These are phyloP conservation scores for Propithecus coquereli DNA, from an alignment of 2,113 vertebrate genomes.

Conservation along the genomic window DNA sequence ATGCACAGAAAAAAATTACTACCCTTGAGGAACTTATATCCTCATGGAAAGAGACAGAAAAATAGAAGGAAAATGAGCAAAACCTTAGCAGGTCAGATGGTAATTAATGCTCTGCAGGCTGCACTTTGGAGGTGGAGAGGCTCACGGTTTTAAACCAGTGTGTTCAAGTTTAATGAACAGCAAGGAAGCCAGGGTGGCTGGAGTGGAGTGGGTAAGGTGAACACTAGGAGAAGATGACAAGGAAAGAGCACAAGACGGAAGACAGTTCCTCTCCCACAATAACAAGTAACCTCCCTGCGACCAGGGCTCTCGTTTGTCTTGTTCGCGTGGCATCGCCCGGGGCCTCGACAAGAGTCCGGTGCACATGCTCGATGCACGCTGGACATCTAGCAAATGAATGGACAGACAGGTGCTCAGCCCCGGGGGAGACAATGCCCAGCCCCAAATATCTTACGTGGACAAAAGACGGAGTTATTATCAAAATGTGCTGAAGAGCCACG, in stretches of 20 bases:
- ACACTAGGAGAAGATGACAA: accelerated
- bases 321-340: too few species aligned
- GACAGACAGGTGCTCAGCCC: not conserved
- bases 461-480: not conserved
- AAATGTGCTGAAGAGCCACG: not conserved
- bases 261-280: accelerated
- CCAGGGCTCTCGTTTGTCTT: not conserved
- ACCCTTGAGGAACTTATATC: not conserved
- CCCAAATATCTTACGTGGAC: not conserved
- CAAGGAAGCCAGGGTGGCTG: not conserved
- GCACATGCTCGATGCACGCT: not conserved
- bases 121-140: not conserved
- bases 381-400: not conserved
- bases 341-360: too few species aligned
- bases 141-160: too few species aligned
- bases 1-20: not conserved
- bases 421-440: not conserved
- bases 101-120: not conserved
- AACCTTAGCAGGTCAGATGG: not conserved
- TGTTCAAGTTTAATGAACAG: too few species aligned
- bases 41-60: not conserved
- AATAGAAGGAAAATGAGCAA: not conserved
- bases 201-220: not conserved
- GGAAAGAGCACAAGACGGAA: not conserved
- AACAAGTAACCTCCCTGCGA: not conserved